A percentile compares a stretch with the other conserved stretches of the same genome.
These are phyloP conservation scores for Pseudachorutes palmiensis DNA, from an alignment of 1,140 invertebrate species.

Conservation along the genomic window DNA sequence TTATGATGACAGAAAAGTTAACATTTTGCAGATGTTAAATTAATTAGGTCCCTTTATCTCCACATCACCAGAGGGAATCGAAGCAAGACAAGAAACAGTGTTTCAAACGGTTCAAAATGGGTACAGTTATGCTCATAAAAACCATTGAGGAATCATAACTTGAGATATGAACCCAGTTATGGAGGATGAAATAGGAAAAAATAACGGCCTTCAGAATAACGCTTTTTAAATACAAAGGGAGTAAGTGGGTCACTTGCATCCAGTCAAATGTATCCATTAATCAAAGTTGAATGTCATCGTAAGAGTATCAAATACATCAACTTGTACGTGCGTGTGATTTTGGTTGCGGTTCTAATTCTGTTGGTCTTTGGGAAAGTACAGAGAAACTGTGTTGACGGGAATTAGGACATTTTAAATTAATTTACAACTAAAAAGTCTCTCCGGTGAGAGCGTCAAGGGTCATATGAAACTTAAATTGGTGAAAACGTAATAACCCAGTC, in stretches of 20 bases:
- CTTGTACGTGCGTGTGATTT: background rate
- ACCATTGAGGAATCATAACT: background rate
- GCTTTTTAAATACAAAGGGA: background rate
- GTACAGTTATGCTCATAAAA: background rate
- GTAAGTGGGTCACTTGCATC: background rate
- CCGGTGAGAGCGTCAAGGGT: too few species aligned
- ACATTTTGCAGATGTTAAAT: background rate
- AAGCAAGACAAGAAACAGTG: background rate
- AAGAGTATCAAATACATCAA: too few species aligned
- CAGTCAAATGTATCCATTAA: background rate
- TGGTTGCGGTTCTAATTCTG: background rate
- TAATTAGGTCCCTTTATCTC: background rate
- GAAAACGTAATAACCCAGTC: too few species aligned
- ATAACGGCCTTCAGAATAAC: background rate
- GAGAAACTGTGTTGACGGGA: background rate
- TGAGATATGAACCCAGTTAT: background rate
- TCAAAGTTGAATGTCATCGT: background rate
- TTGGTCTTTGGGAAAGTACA: background rate
- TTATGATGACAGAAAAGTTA: background rate
- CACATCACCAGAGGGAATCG: background rate
- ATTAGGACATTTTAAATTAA: background rate
- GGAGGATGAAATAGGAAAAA: background rate
- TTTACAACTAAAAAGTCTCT: too few species aligned
- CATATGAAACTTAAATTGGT: too few species aligned
- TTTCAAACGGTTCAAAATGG: background rate